These are phyloP conservation scores for Eupithecia subumbrata DNA, from an alignment of 2,888 invertebrate genomes.

Conservation along the genomic window DNA sequence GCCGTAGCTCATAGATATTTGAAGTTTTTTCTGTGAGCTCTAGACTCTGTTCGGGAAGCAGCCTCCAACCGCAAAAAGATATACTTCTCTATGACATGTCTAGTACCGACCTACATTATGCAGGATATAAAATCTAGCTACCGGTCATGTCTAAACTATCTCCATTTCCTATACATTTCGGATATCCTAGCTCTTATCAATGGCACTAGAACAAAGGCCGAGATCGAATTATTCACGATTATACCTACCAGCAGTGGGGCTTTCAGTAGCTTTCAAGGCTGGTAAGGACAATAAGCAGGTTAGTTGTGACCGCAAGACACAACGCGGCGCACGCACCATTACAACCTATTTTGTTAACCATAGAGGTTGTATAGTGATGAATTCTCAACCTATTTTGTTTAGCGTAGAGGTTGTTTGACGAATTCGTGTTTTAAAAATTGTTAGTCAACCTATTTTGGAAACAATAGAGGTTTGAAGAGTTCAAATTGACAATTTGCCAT, in stretches of 20 bases:
- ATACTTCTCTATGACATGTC: not conserved
- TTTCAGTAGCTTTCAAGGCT: slow-evolving; percentile 79
- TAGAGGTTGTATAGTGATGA: slow-evolving; percentile 71
- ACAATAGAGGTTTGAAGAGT: slow-evolving; percentile 8
- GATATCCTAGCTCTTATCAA: slow-evolving; percentile 33
- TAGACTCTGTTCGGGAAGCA: not conserved
- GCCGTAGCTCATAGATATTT: not conserved
- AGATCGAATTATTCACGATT: slow-evolving; percentile 46
- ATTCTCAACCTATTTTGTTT: slow-evolving; percentile 10
- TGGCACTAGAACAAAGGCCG: slow-evolving; percentile 40
- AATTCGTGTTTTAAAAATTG: slow-evolving; percentile 60
- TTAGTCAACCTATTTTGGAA: slow-evolving; percentile 39
- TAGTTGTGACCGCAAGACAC: slow-evolving; percentile 69
- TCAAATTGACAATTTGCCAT: not conserved
- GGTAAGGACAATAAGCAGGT: slow-evolving; percentile 51
- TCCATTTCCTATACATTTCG: slow-evolving; percentile 12
- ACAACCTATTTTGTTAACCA: slow-evolving; percentile 68
- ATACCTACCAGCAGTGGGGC: slow-evolving; percentile 55
- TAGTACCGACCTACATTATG: not conserved
- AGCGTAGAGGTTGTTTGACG: slow-evolving; percentile 32
- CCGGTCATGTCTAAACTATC: slow-evolving; percentile 2
- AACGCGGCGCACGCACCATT: slow-evolving; percentile 73
- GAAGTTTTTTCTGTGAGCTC: not conserved
- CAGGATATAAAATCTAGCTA: slow-evolving; percentile 1
- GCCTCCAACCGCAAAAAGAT: not conserved